Conservation (phyloP, 2,113 vertebrate genomes). For the Pterophyllum scalare region DNA sequence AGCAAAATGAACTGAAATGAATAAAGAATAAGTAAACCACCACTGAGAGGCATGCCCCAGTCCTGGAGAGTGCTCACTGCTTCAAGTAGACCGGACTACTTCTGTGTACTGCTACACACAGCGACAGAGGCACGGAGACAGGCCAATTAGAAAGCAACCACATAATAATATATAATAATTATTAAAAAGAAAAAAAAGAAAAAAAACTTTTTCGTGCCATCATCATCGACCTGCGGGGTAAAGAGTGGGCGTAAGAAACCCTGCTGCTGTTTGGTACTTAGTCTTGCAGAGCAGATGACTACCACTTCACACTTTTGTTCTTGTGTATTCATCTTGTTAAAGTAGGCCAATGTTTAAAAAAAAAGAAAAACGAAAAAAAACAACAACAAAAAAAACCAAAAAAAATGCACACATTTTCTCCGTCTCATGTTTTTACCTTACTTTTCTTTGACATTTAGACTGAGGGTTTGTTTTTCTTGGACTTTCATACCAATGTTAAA, state of each 20-base stretch:
- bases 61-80: conserved; percentile 32
- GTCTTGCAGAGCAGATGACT: conserved; percentile 81
- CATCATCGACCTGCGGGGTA: conserved; percentile 59
- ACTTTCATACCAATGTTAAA: conserved; percentile 48
- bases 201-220: conserved; percentile 32
- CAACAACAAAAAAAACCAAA: neutral
- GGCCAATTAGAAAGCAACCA: conserved; percentile 47
- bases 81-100: conserved; percentile 56
- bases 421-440: conserved; percentile 42
- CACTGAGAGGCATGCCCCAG: conserved; percentile 56
- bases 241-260: conserved; percentile 44
- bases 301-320: conserved; percentile 70
- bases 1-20: conserved; percentile 25
- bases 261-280: conserved; percentile 80
- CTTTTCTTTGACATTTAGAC: conserved; percentile 42
- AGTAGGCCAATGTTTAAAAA: conserved; percentile 52
- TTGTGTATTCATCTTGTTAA: conserved; percentile 61
- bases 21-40: conserved; percentile 44
- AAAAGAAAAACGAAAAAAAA: neutral
- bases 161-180: conserved; percentile 74
- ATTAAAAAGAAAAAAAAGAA: neutral
- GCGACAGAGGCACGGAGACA: conserved; percentile 40
- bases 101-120: conserved; percentile 41
- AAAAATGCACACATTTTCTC: conserved; percentile 67
- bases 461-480: conserved; percentile 31